These are phyloP conservation scores for Dasypogon diadema DNA, from an alignment of 2,888 invertebrate genomes.

Conservation along the genomic window DNA sequence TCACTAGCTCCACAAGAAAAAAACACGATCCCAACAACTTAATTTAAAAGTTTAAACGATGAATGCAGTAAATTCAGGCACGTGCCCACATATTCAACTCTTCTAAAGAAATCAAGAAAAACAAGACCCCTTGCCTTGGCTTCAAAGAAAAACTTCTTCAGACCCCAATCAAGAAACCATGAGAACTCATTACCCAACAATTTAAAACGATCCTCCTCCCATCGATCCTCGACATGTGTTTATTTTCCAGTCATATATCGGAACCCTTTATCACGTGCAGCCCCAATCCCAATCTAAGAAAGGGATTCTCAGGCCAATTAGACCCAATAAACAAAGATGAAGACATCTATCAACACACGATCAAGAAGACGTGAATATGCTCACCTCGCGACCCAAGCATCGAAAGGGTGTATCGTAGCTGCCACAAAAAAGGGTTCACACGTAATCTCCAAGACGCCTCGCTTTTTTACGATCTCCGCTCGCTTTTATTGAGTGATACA, in stretches of 20 bases:
- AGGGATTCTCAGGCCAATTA: conserved; percentile 40
- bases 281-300: conserved; percentile 37
- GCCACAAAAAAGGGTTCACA: conserved; percentile 52
- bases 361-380: conserved; percentile 47
- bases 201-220: conserved; percentile 13
- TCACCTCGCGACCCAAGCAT: conserved; percentile 26
- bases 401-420: conserved; percentile 15
- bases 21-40: too few species aligned
- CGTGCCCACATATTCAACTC: neutral
- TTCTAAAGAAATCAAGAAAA: neutral
- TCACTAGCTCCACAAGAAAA: too few species aligned
- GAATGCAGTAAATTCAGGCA: too few species aligned
- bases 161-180: neutral
- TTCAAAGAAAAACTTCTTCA: neutral
- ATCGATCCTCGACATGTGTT: conserved; percentile 26
- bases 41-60: too few species aligned
- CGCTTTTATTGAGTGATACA: conserved; percentile 44
- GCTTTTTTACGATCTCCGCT: conserved; percentile 32
- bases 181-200: neutral
- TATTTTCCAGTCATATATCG: neutral
- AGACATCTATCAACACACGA: conserved; percentile 49
- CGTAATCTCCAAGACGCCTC: conserved; percentile 41
- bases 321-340: conserved; percentile 46
- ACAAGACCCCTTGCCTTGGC: neutral
- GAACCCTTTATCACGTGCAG: neutral